These are phyloP conservation scores for Lacerta viridis DNA, from an alignment of 2,797 vertebrate species.

Conservation along the genomic window DNA sequence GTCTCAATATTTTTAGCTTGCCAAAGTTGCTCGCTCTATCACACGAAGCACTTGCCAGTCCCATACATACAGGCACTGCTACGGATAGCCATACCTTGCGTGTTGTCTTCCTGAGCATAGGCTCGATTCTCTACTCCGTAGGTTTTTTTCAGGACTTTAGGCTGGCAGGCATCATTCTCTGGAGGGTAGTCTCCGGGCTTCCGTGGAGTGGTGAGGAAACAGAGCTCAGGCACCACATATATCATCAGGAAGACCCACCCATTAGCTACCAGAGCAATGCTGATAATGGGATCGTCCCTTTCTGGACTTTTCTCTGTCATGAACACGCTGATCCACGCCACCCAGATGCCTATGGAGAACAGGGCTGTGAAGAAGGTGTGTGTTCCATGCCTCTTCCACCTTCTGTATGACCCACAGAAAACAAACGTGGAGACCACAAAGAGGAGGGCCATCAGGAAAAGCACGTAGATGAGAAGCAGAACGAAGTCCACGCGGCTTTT, in stretches of 20 bases:
- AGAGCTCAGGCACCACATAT: slow-evolving; percentile 86
- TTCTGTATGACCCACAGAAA: slow-evolving; percentile 82
- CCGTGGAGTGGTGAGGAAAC: slow-evolving; percentile 82
- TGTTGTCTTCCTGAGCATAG: slow-evolving; percentile 81
- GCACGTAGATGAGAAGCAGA: slow-evolving; percentile 91
- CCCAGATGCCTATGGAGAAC: slow-evolving; percentile 88
- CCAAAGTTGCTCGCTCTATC: slow-evolving; percentile 34
- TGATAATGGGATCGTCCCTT: slow-evolving; percentile 91
- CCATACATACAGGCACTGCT: background rate
- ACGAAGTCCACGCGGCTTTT: slow-evolving; percentile 83
- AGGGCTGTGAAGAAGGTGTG: slow-evolving; percentile 85
- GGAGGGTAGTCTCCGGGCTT: slow-evolving; percentile 77
- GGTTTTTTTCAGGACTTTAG: slow-evolving; percentile 77
- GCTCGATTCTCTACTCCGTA: slow-evolving; percentile 86
- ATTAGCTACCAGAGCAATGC: slow-evolving; percentile 87
- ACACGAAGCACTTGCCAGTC: background rate
- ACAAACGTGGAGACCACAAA: slow-evolving; percentile 79
- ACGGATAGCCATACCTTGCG: slow-evolving; percentile 72
- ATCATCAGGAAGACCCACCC: slow-evolving; percentile 90
- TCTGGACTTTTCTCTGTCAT: background rate
- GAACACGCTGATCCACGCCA: slow-evolving; percentile 90
- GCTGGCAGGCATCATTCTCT: slow-evolving; percentile 76
- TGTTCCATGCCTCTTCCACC: slow-evolving; percentile 82
- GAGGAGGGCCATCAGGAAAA: slow-evolving; percentile 85
- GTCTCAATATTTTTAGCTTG: slow-evolving; percentile 20